Evolutionary conservation across 2,888 invertebrate genomes (phyloP).

Genomic region (Aromia moschata): DNA sequence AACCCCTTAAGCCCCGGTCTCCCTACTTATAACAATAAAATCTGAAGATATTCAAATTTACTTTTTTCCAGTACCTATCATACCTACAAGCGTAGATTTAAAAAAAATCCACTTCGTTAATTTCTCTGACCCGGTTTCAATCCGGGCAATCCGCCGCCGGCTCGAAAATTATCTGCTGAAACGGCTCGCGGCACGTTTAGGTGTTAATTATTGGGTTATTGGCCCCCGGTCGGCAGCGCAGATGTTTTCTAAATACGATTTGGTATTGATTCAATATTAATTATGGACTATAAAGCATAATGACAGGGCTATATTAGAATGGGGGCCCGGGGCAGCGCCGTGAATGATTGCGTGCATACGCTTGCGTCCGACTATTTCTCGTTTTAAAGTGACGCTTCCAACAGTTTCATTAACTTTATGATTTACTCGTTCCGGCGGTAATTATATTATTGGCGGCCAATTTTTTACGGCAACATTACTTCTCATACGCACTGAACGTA

Average conservation of each 20-base stretch:
- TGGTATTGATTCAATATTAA: constrained; percentile 41
- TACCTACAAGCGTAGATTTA: too few relatives aligned
- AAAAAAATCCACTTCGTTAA: too few relatives aligned
- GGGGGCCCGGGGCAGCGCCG: constrained; percentile 31
- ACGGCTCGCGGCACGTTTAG: constrained; percentile 15
- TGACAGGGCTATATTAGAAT: constrained; percentile 39
- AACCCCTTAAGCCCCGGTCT: too few relatives aligned
- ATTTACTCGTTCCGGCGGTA: constrained; percentile 29
- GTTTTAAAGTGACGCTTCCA: constrained; percentile 28
- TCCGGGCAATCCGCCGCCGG: not conserved
- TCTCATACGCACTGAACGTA: too few relatives aligned
- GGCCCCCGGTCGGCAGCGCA: constrained; percentile 34
- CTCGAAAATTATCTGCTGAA: not conserved
- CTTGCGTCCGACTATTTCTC: constrained; percentile 31
- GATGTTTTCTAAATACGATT: constrained; percentile 36
- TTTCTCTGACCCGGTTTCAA: too few relatives aligned
- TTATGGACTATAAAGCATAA: constrained; percentile 40
- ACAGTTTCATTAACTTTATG: constrained; percentile 32
- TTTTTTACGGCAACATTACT: too few relatives aligned
- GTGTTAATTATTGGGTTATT: constrained; percentile 37
- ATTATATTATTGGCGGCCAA: not conserved
- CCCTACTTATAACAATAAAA: too few relatives aligned
- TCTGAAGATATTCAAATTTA: too few relatives aligned
- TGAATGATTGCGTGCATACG: constrained; percentile 38
- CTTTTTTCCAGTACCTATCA: too few relatives aligned